Conservation (phyloP, 2,888 invertebrate species). For the Athalia cordata region DNA sequence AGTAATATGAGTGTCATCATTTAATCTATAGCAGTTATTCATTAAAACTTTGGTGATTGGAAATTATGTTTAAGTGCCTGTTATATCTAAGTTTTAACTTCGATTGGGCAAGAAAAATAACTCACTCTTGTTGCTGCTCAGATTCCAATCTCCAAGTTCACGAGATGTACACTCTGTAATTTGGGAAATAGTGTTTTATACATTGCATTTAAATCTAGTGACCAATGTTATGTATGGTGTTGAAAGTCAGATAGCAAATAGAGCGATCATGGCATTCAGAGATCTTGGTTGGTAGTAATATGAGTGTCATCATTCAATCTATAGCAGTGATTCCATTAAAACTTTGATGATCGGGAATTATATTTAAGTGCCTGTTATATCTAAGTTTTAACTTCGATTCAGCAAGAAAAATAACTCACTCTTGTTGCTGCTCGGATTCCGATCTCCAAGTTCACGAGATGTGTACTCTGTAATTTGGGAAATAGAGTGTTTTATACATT, state of each 20-base stretch:
- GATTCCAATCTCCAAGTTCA: neutral
- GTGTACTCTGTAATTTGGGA: neutral
- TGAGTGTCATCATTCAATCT: constrained; percentile 46
- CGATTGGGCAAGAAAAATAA: constrained; percentile 1
- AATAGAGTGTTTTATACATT: no score
- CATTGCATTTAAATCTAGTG: neutral
- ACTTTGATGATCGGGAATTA: no score
- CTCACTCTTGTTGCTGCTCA: constrained; percentile 13
- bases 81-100: no score
- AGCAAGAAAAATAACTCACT: constrained; percentile 3
- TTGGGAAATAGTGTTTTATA: neutral
- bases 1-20: constrained; percentile 43
- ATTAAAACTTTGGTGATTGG: neutral
- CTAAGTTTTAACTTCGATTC: neutral
- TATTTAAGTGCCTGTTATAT: no score
- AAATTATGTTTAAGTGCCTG: neutral
- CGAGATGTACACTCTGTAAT: neutral
- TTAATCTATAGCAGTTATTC: neutral
- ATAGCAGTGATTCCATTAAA: no score
- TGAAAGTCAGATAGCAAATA: constrained; percentile 55
- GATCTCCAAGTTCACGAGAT: neutral
- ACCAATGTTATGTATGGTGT: neutral
- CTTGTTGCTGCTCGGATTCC: neutral
- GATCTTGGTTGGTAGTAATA: constrained; percentile 50
- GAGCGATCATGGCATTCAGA: constrained; percentile 53